A percentile compares a stretch with the other conserved stretches of the same genome.
Conservation (phyloP, 2,113 vertebrate genomes). For the Megaceryle maxima region DNA sequence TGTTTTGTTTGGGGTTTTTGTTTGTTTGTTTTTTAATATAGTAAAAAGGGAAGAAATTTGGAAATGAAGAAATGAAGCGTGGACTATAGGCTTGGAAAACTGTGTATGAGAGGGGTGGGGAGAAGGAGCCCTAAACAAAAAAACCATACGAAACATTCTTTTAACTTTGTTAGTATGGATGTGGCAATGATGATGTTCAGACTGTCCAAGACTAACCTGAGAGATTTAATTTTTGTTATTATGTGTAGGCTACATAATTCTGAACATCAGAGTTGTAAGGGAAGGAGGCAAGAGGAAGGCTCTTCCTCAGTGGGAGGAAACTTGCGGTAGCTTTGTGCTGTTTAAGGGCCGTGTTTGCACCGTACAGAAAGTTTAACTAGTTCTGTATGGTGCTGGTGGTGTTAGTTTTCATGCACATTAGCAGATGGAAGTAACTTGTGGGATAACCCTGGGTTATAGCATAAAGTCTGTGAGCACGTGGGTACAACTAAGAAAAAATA, state of each 20-base stretch:
- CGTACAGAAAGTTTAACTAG: neutral
- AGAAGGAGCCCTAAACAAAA: neutral
- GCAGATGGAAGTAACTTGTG: neutral
- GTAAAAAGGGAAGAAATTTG: neutral
- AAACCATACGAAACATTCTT: neutral
- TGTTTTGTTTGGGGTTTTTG: too few relatives aligned
- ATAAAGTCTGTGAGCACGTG: neutral
- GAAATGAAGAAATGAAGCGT: neutral
- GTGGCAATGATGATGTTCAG: neutral
- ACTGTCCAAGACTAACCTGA: neutral
- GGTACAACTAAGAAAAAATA: neutral
- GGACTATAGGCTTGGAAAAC: neutral
- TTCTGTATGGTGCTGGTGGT: neutral
- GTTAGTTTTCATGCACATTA: neutral
- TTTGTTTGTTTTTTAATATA: neutral
- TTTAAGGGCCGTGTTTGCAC: neutral
- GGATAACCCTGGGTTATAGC: neutral
- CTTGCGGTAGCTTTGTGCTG: neutral
- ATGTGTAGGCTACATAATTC: neutral
- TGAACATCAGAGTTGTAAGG: neutral
- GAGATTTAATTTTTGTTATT: neutral
- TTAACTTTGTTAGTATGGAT: neutral
- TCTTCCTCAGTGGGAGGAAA: neutral
- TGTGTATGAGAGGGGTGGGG: neutral
- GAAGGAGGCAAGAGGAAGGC: neutral